Conservation (phyloP, 2,113 vertebrate species). For the Peromyscus californicus region DNA sequence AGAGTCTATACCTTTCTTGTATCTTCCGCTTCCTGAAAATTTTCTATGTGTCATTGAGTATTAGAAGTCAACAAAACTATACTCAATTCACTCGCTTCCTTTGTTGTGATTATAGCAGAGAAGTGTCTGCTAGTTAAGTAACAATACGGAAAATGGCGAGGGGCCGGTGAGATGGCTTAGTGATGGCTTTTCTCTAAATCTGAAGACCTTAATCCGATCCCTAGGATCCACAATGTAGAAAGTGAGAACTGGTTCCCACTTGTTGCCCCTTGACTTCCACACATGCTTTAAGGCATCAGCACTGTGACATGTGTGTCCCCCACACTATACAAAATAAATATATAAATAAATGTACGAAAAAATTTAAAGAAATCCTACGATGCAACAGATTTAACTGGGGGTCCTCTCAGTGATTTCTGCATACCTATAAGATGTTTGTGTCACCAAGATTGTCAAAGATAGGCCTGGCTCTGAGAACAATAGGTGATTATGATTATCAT, state of each 20-base stretch:
- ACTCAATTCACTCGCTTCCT: slow-evolving; percentile 32
- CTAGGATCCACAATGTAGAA: background rate
- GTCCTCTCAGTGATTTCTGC: slow-evolving; percentile 54
- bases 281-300: background rate
- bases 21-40: background rate
- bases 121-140: background rate
- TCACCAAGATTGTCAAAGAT: slow-evolving; percentile 53
- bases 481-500: slow-evolving; percentile 22
- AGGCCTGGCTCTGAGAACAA: slow-evolving; percentile 16
- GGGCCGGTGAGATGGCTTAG: background rate
- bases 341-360: background rate
- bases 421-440: background rate
- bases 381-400: slow-evolving; percentile 11
- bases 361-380: slow-evolving; percentile 51
- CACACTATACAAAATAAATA: background rate
- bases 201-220: background rate
- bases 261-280: background rate
- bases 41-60: slow-evolving; percentile 11
- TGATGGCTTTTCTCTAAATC: too few relatives aligned
- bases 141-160: background rate
- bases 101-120: slow-evolving; percentile 41
- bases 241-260: too few relatives aligned
- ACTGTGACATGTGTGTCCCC: too few relatives aligned
- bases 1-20: background rate
- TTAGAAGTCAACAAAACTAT: slow-evolving; percentile 43